These are phyloP conservation scores for Acleris sparsana DNA, from an alignment of 2,888 invertebrate species.

Conservation along the genomic window DNA sequence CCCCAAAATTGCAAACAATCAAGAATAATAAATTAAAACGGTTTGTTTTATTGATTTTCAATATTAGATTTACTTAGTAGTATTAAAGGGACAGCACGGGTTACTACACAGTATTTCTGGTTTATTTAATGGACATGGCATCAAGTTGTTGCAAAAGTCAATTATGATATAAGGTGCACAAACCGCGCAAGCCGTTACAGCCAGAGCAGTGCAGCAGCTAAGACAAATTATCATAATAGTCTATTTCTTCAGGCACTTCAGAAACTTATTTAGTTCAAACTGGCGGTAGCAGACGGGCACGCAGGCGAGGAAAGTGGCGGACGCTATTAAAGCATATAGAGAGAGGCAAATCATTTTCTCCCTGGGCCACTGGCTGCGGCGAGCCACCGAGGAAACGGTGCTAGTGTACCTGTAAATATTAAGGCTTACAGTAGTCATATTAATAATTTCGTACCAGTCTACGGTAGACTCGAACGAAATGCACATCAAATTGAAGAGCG, in stretches of 20 bases:
- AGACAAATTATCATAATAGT: constrained; percentile 61
- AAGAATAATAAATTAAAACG: not conserved
- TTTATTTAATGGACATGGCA: not conserved
- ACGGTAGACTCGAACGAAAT: too few relatives aligned
- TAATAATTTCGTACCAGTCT: too few relatives aligned
- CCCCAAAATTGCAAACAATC: not conserved
- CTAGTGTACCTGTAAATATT: not conserved
- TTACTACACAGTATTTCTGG: constrained; percentile 48
- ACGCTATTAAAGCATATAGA: constrained; percentile 67
- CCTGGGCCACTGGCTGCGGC: constrained; percentile 28
- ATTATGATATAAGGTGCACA: constrained; percentile 58
- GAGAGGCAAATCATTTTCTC: constrained; percentile 76
- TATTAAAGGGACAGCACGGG: constrained; percentile 54
- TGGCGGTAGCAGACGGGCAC: constrained; percentile 69
- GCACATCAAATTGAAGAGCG: too few relatives aligned
- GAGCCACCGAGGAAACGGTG: constrained; percentile 18
- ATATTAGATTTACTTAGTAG: not conserved
- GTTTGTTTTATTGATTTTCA: not conserved
- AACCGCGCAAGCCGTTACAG: constrained; percentile 56
- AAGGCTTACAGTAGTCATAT: not conserved
- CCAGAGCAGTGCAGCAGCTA: constrained; percentile 53
- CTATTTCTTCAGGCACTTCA: constrained; percentile 63
- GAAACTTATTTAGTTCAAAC: constrained; percentile 58
- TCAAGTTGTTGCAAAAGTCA: not conserved
- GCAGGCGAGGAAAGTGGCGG: constrained; percentile 69